These are phyloP conservation scores for Rattus rattus DNA, from an alignment of 2,113 vertebrate genomes.

Conservation along the genomic window DNA sequence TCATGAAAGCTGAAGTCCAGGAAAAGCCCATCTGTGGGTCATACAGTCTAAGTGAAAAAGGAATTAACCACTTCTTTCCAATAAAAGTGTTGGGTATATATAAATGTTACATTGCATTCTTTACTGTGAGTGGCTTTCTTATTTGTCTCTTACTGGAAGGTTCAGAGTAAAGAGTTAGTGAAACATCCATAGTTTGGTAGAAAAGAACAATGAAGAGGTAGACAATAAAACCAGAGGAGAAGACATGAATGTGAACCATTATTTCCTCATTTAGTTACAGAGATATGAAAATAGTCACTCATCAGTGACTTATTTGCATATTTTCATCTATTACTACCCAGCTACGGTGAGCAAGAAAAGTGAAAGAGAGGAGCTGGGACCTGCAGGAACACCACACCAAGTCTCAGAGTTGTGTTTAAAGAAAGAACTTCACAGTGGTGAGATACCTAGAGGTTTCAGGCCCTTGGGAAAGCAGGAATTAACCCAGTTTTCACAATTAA, in stretches of 20 bases:
- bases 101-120: background rate
- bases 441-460: background rate
- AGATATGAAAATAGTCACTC: background rate
- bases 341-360: background rate
- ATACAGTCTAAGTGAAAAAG: background rate
- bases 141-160: background rate
- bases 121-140: background rate
- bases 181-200: background rate
- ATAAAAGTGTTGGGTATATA: background rate
- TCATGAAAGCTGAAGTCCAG: background rate
- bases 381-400: background rate
- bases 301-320: too few species aligned
- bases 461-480: background rate
- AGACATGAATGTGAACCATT: background rate
- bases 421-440: background rate
- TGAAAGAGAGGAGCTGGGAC: background rate
- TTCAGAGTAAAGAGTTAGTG: background rate
- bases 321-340: background rate
- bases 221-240: background rate
- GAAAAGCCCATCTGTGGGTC: background rate
- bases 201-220: fast-evolving
- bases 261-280: fast-evolving
- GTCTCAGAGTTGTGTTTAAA: background rate
- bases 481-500: background rate
- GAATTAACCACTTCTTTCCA: background rate